Evolutionary conservation across 2,113 vertebrate species (phyloP), one percentile per base, ranked within the genome.

Genomic region (Actenoides lindsayi): DNA sequence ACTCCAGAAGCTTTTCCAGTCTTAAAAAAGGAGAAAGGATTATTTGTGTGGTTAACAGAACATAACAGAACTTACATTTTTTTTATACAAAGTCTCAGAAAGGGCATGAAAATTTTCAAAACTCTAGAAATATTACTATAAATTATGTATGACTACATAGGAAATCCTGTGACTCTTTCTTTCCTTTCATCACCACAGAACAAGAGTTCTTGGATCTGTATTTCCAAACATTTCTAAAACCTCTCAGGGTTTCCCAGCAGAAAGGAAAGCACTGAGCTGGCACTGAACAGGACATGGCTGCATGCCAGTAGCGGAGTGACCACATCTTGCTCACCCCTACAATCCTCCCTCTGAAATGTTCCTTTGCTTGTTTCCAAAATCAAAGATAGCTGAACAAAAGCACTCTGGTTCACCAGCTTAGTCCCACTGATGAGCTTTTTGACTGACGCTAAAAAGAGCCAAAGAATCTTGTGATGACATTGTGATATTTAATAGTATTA

Each of bases 231-330:
- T n/a, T 81, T 70, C 51, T 56, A 65, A 71, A 76, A 62, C 11
- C 23, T 77, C 50, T n/a, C 39, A 48, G 50, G 19, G 51, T 81
- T 53, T 91, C 68, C 56, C 73, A 87, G 95, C 44, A 83, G 63
- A 37, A 39, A 83, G 60, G 31, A 71, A 31, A 90, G 83, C 35
- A 35, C 27, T 2, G 1, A 54, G 67, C 24, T 73, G 67, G 80
- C 48, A 15, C 48, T 33, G 75, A 83, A 67, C 70, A 82, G 53
- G 41, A 73, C 6, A 13, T 5, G 16, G 81, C 42, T 1, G 0
- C 12, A 39, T 0, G 10, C 24, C 37, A 70, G 63, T 1, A 37
- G 31, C 9, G 48, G 19, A 1, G 1, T 48, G 54, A 51, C 3
- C 2, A 21, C 2, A 10, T 15, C 37, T 60, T 1, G 0, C 25